Conservation (phyloP, 92 coral and sea anemone species). For the Desmophyllum pertusum region DNA sequence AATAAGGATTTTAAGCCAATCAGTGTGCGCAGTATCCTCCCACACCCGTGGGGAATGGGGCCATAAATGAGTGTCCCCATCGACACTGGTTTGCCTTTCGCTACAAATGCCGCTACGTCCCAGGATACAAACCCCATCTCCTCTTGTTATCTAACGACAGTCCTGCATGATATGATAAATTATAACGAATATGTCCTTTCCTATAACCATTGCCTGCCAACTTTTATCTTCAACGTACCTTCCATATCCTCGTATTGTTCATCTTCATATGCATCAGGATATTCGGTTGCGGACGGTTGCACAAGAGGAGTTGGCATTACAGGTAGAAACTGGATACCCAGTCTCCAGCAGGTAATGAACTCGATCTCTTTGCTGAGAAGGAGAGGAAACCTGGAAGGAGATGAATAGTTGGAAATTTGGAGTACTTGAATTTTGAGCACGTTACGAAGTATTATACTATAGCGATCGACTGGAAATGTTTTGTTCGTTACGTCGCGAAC, state of each 20-base stretch:
- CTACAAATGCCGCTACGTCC: too few relatives aligned
- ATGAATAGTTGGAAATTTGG: not conserved
- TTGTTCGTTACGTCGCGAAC: not conserved
- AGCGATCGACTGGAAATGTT: not conserved
- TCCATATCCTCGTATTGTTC: constrained; percentile 34
- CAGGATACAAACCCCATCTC: too few relatives aligned
- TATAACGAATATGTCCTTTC: not conserved
- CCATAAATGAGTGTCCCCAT: too few relatives aligned
- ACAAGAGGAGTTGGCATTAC: constrained; percentile 8
- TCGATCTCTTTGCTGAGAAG: constrained; percentile 60
- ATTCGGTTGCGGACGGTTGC: not conserved
- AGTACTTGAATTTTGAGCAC: not conserved
- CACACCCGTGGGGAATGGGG: too few relatives aligned
- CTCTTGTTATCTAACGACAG: too few relatives aligned
- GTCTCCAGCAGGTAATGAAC: constrained; percentile 61
- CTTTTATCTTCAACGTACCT: not conserved
- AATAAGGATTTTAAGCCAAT: too few relatives aligned
- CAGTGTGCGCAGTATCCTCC: too few relatives aligned
- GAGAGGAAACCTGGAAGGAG: constrained; percentile 35
- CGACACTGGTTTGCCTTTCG: too few relatives aligned
- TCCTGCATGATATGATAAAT: too few relatives aligned
- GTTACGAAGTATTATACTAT: too few relatives aligned
- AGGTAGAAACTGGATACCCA: constrained; percentile 60
- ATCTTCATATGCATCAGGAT: not conserved
- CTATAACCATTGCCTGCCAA: not conserved